phyloP scores from a whole-genome alignment of 2,113 vertebrate genomes.

The Ammospiza nelsoni region DNA sequence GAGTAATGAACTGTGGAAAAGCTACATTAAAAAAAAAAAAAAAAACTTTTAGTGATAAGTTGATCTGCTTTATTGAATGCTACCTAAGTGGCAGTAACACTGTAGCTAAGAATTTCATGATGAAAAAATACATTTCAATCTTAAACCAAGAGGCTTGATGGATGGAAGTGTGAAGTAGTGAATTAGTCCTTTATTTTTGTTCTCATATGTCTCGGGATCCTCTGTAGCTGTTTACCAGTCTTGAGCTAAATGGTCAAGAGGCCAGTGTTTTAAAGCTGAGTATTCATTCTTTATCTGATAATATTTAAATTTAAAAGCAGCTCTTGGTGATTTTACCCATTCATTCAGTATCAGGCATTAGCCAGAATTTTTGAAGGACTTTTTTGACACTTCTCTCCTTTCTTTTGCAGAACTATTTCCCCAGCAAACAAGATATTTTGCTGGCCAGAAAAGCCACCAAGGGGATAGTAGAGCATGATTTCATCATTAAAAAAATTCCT shows the following conservation, averaged over 20 bases:
- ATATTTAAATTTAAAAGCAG: not conserved
- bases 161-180: not conserved
- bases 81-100: not conserved
- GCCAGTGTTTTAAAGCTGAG: not conserved
- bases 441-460: conserved; percentile 96
- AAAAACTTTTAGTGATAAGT: not conserved
- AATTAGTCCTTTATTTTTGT: not conserved
- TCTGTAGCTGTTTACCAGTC: not conserved
- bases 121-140: not conserved
- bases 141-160: not conserved
- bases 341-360: not conserved
- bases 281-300: not conserved
- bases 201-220: not conserved
- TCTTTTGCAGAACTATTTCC: conserved; percentile 86
- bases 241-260: not conserved
- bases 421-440: conserved; percentile 94
- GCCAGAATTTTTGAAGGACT: not conserved
- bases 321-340: not conserved
- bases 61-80: not conserved
- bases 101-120: not conserved
- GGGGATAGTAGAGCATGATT: conserved; percentile 97
- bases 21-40: not conserved
- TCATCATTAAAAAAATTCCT: conserved; percentile 96
- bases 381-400: not conserved
- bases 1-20: not conserved